Evolutionary conservation across 2,797 vertebrate genomes (phyloP).

Genomic region (Molossus alvarezi): DNA sequence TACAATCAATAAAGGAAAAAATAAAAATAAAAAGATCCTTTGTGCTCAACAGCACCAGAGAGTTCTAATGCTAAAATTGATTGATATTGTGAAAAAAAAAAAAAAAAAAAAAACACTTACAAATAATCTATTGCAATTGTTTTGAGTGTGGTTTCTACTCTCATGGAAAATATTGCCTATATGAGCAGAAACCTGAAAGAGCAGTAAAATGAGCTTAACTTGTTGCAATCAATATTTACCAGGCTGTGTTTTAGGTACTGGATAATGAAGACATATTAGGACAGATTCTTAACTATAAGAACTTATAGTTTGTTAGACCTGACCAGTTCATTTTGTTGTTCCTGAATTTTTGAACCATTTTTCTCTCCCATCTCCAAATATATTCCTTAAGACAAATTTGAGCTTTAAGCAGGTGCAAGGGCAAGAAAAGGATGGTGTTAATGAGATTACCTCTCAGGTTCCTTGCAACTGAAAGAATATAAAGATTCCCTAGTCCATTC

Average conservation of each 20-base stretch:
- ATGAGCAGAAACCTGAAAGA: background rate
- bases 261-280: background rate
- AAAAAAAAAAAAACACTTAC: background rate
- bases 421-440: background rate
- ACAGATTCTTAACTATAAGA: background rate
- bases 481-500: background rate
- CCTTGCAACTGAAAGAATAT: background rate
- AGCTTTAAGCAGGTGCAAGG: background rate
- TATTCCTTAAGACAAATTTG: background rate
- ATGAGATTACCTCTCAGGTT: background rate
- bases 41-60: background rate
- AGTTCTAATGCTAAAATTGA: background rate
- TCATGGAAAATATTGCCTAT: background rate
- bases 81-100: background rate
- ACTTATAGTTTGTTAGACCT: background rate
- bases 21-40: background rate
- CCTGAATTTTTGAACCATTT: background rate
- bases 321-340: background rate
- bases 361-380: background rate
- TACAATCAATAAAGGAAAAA: too few species aligned
- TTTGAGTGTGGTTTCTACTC: background rate
- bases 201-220: background rate
- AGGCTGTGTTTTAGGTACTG: background rate
- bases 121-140: background rate
- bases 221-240: background rate